Percentiles rank a stretch among this genome's conserved stretches.
phyloP scores from a whole-genome alignment of 2,888 invertebrate genomes.

The Nesidiocoris tenuis region DNA sequence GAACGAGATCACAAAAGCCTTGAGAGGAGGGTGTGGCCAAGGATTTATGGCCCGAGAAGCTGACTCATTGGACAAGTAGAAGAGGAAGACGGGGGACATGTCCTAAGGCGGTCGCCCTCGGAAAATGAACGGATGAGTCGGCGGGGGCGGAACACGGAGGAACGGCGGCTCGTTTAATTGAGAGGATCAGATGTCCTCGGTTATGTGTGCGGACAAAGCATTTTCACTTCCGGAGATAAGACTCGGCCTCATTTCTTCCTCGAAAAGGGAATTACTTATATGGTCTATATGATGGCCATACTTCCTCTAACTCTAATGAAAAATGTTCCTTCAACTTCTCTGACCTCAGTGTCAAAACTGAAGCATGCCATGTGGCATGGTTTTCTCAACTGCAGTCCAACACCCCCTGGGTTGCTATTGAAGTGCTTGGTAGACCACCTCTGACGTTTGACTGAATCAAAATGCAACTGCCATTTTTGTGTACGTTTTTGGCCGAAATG shows the following conservation, averaged over 20 bases:
- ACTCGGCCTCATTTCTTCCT: neutral
- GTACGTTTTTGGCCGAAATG: too few relatives aligned
- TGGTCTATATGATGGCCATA: neutral
- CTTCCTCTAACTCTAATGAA: neutral
- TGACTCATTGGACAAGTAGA: conserved; percentile 12
- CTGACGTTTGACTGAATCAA: too few relatives aligned
- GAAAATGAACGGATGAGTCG: neutral
- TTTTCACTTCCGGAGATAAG: neutral
- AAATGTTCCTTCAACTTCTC: too few relatives aligned
- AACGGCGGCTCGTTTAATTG: conserved; percentile 13
- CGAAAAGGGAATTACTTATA: neutral
- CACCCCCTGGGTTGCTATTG: too few relatives aligned
- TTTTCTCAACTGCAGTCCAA: too few relatives aligned
- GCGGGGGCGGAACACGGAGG: neutral
- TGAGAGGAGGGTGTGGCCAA: conserved; percentile 18
- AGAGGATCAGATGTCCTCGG: conserved; percentile 2
- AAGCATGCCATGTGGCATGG: too few relatives aligned
- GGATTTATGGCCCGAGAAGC: conserved; percentile 20
- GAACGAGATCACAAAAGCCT: conserved; percentile 4
- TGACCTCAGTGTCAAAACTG: too few relatives aligned
- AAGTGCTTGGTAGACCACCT: too few relatives aligned
- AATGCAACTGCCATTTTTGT: too few relatives aligned
- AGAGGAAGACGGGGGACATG: neutral
- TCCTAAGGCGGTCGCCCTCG: neutral
- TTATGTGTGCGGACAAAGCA: neutral